Percentiles rank a stretch among this genome's conserved stretches.
Conservation (phyloP, 2,888 invertebrate species). For the Mycalesis mineus region DNA sequence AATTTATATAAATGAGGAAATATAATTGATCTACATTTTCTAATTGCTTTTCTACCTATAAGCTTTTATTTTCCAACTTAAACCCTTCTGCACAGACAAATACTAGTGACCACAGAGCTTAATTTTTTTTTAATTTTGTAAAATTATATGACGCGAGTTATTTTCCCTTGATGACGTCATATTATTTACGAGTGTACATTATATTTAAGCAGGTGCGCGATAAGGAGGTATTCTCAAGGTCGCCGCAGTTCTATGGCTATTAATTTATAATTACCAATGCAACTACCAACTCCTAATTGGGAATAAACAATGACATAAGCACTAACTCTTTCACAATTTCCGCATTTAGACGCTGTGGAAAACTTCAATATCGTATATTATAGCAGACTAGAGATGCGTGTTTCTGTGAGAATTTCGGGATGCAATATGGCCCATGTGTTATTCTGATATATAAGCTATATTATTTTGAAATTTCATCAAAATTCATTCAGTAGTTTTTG, state of each 20-base stretch:
- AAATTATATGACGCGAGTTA: conserved; percentile 22
- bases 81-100: too few species aligned
- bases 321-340: background rate
- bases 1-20: too few species aligned
- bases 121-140: conserved; percentile 16
- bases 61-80: too few species aligned
- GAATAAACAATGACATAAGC: conserved; percentile 3
- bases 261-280: background rate
- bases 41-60: too few species aligned
- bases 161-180: conserved; percentile 19
- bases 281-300: background rate
- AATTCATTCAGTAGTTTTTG: too few species aligned
- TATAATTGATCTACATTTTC: too few species aligned
- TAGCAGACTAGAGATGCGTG: too few species aligned
- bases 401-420: too few species aligned
- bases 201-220: conserved; percentile 53
- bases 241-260: conserved; percentile 24
- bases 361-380: background rate
- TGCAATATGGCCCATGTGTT: too few species aligned
- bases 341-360: background rate
- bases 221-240: conserved; percentile 36
- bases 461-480: too few species aligned
- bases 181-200: conserved; percentile 44
- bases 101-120: too few species aligned
- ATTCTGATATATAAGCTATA: too few species aligned